Evolutionary conservation across 2,113 vertebrate species (phyloP), one percentile per base, ranked within the genome.

Genomic region (Neodon shergylaensis): DNA sequence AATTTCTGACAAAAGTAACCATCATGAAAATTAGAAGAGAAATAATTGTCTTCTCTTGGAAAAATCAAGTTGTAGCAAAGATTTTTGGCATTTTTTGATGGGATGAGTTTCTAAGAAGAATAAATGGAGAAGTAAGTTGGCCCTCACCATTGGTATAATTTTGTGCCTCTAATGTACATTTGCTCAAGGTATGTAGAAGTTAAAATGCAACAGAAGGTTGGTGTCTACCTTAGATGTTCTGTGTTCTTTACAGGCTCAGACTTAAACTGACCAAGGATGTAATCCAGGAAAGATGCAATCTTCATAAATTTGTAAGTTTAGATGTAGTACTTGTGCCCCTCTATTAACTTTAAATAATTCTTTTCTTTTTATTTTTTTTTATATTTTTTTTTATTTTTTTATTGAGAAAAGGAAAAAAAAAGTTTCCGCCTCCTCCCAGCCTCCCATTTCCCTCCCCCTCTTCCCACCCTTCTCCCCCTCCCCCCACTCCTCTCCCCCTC

Each of bases 81-180:
- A 26, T 33, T 77, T 82, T 77, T 49, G 5, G 5, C 8, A 79
- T 31, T n/a, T 31, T 31, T 36, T 47, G 0, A 33, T 3, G 3
- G 36, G 17, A 19, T n/a, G 19, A 0, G 0, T 74, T 49, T 3
- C 28, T 73, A 16, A 31, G 7, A 68, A 85, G 44, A 87, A 79
- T 5, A 28, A n/a, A 16, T 14, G 16, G 7, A 42, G 8, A 1
- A 14, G 13, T 24, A 52, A 21, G 7, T 12, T 36, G 1, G 22
- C 19, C 36, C 3, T 76, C 6, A 19, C 3, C 4, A 7, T 14
- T 76, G 24, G 21, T 7, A 6, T 13, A 61, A 49, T 17, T 47
- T 54, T 65, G 36, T 73, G 7, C 7, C 36, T 49, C 49, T 73
- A n/a, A 28, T 54, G 22, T 36, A 16, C 5, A 52, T 26, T 72